Evolutionary conservation across 2,797 vertebrate genomes (phyloP).

Genomic region (Cossypha heuglini): DNA sequence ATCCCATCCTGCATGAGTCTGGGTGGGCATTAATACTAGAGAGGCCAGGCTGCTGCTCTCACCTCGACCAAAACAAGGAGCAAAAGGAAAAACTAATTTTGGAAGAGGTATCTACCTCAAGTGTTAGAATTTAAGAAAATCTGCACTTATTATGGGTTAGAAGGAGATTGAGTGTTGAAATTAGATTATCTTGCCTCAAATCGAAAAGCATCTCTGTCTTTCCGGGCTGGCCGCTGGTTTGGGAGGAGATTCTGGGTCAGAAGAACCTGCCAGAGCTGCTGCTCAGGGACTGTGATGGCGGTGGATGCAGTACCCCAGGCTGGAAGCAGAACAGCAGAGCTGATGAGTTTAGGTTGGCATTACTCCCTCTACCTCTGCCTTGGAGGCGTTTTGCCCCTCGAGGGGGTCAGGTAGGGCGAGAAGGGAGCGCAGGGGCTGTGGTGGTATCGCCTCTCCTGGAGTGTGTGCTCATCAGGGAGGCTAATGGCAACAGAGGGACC

Average conservation of each 20-base stretch:
- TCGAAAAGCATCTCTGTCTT: neutral
- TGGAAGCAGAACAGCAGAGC: neutral
- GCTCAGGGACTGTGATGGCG: neutral
- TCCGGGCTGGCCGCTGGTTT: accelerated
- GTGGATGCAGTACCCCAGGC: accelerated
- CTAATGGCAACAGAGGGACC: neutral
- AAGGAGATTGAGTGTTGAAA: neutral
- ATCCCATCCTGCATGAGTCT: neutral
- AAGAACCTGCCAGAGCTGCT: neutral
- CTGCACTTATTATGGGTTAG: neutral
- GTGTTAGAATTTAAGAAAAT: neutral
- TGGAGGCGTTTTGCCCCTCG: neutral
- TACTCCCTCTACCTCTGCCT: too few species aligned
- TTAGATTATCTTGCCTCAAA: neutral
- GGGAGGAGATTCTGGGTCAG: neutral
- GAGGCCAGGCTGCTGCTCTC: neutral
- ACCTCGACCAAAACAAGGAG: neutral
- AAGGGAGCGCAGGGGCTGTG: accelerated
- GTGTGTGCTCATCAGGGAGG: neutral
- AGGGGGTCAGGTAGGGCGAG: accelerated
- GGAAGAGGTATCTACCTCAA: neutral
- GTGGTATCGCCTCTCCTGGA: neutral
- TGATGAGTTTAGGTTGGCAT: neutral
- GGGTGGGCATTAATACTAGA: neutral
- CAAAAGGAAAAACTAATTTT: neutral